A percentile compares a stretch with the other conserved stretches of the same genome.
Evolutionary conservation across 2,113 vertebrate species (phyloP).

Genomic region (Calyptommatus sinebrachiatus): DNA sequence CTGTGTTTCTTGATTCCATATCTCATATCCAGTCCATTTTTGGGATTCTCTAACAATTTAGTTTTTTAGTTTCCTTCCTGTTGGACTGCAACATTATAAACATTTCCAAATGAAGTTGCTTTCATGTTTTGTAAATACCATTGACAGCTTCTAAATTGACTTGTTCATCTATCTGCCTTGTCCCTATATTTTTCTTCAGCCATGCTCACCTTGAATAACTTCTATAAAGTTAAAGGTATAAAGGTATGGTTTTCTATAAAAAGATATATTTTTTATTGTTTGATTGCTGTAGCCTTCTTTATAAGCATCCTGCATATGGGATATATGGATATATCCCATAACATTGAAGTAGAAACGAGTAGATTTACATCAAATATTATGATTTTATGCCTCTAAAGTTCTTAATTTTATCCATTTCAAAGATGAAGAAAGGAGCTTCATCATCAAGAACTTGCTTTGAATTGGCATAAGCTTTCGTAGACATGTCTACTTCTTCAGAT

Average conservation of each 20-base stretch:
- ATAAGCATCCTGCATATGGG: background rate
- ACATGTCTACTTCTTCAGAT: too few relatives aligned
- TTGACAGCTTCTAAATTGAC: background rate
- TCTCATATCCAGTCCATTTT: background rate
- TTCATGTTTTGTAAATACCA: background rate
- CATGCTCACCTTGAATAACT: background rate
- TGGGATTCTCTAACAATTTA: background rate
- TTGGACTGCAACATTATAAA: background rate
- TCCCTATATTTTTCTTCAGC: background rate
- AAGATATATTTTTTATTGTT: background rate
- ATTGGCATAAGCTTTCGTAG: too few relatives aligned
- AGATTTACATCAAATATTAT: background rate
- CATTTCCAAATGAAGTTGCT: background rate
- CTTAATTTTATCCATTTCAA: fast-evolving
- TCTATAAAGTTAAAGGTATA: too few relatives aligned
- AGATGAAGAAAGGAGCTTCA: background rate
- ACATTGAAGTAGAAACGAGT: background rate
- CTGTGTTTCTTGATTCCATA: background rate
- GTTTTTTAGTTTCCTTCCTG: background rate
- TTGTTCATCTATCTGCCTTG: background rate
- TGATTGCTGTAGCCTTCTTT: background rate
- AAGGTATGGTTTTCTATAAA: background rate
- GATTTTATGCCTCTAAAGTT: background rate
- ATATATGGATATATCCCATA: background rate
- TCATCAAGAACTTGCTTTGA: too few relatives aligned